These are phyloP conservation scores for Drosophila recens DNA, from an alignment of 2,888 invertebrate genomes.

Conservation along the genomic window DNA sequence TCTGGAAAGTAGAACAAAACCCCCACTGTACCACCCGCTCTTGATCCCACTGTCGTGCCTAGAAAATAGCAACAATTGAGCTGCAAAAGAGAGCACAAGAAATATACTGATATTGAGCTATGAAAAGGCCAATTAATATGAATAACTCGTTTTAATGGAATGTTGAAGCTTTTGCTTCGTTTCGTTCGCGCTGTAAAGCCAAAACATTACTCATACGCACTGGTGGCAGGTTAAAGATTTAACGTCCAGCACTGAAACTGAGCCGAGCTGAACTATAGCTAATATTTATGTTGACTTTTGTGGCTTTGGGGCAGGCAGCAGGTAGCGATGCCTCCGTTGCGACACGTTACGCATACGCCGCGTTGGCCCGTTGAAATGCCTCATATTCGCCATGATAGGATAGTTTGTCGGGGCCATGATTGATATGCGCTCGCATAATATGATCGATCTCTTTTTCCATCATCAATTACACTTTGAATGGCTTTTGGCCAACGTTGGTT, in stretches of 20 bases:
- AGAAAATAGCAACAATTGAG: conserved; percentile 56
- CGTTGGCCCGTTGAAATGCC: conserved; percentile 39
- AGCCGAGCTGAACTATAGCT: conserved; percentile 30
- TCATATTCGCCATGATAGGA: conserved; percentile 12
- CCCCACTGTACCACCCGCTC: not conserved
- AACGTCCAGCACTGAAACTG: conserved; percentile 24
- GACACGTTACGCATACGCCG: conserved; percentile 78
- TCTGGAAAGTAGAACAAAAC: conserved; percentile 68
- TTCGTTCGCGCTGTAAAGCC: conserved; percentile 28
- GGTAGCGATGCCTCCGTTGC: conserved; percentile 62
- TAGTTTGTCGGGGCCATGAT: conserved; percentile 78
- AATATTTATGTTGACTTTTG: conserved; percentile 65
- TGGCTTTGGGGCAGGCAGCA: conserved; percentile 56
- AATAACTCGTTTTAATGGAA: conserved; percentile 76
- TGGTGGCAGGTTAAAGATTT: conserved; percentile 44
- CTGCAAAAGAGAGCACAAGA: conserved; percentile 38
- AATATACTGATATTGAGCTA: conserved; percentile 40
- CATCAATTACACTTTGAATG: conserved; percentile 77
- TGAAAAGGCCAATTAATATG: conserved; percentile 79
- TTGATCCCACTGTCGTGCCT: conserved; percentile 14
- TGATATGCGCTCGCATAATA: conserved; percentile 79
- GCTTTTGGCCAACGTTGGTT: conserved; percentile 61
- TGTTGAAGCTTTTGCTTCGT: conserved; percentile 61
- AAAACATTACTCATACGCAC: conserved; percentile 78
- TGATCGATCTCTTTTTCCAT: conserved; percentile 81